Conservation (phyloP, 2,113 vertebrate species). For the Malurus melanocephalus region DNA sequence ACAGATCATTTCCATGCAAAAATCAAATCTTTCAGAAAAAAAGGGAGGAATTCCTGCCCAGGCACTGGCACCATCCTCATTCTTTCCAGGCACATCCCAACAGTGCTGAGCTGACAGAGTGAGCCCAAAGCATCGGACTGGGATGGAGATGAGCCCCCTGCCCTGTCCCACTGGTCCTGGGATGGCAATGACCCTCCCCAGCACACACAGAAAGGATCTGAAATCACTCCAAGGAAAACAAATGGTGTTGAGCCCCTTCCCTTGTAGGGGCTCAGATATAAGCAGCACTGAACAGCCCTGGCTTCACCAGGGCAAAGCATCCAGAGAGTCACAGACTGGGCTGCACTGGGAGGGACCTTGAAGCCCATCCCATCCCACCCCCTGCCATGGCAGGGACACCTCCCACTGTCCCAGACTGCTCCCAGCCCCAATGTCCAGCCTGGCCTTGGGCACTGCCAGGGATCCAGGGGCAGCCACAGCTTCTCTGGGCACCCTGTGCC, state of each 20-base stretch:
- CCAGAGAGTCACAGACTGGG: neutral
- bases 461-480: no score
- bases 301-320: neutral
- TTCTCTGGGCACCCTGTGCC: no score
- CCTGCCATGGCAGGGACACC: neutral
- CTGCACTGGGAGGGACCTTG: neutral
- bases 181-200: neutral
- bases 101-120: neutral
- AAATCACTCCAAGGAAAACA: neutral
- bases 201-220: neutral
- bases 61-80: neutral
- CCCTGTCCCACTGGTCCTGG: rapidly evolving
- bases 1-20: neutral
- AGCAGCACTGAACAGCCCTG: neutral
- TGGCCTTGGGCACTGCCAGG: no score
- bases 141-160: rapidly evolving
- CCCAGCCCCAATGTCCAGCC: no score
- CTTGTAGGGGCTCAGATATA: neutral
- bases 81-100: neutral
- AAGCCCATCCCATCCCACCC: neutral
- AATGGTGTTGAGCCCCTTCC: neutral
- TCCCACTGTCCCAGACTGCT: no score
- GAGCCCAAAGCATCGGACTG: rapidly evolving
- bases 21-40: neutral
- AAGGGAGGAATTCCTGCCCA: neutral